Conservation (phyloP, 2,797 vertebrate species). For the Hydrolagus colliei region DNA sequence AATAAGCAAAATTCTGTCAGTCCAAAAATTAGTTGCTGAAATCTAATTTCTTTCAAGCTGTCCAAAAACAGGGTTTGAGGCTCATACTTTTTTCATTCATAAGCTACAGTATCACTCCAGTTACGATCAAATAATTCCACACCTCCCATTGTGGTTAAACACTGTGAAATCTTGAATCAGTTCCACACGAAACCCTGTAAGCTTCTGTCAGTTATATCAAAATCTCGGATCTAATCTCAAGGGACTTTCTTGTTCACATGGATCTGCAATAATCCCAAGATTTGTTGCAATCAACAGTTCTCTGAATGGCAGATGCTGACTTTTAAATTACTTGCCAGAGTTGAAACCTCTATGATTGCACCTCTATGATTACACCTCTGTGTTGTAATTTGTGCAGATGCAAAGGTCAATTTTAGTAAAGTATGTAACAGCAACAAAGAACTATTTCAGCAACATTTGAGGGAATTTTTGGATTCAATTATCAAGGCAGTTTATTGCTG, state of each 20-base stretch:
- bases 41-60: slow-evolving; percentile 15
- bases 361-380: neutral
- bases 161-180: slow-evolving; percentile 19
- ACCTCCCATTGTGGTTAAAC: neutral
- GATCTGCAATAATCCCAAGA: slow-evolving; percentile 1
- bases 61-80: neutral
- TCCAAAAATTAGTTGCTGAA: neutral
- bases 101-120: neutral
- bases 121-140: slow-evolving; percentile 9
- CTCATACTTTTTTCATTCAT: neutral
- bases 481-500: neutral
- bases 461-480: too few relatives aligned
- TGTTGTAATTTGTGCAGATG: neutral
- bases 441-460: neutral
- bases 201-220: slow-evolving; percentile 1
- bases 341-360: neutral
- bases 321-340: neutral
- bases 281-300: neutral
- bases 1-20: neutral
- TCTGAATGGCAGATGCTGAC: neutral
- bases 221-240: slow-evolving; percentile 1
- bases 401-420: neutral
- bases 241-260: neutral
- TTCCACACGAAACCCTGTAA: neutral
- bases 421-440: neutral